Evolutionary conservation across 92 coral and sea anemone genomes (phyloP).

Genomic region (Phenganax stokvisi): DNA sequence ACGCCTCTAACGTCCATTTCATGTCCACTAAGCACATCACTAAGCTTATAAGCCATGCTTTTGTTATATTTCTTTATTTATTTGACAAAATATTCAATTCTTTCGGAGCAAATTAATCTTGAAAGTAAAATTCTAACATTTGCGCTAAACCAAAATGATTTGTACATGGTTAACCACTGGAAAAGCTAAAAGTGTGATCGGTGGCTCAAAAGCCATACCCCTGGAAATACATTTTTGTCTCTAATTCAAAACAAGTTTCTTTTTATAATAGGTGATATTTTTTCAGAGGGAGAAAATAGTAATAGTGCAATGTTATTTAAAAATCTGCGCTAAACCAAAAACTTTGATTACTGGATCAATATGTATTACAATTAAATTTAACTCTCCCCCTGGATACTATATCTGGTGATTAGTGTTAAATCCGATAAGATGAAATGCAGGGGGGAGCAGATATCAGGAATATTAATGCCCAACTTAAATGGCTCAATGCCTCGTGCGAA

Average conservation of each 20-base stretch:
- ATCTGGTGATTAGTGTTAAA: no score
- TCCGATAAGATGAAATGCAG: no score
- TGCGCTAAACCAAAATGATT: slow-evolving; percentile 21
- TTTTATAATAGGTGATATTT: no score
- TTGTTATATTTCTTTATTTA: background rate
- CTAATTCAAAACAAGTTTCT: no score
- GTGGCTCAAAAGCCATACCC: background rate
- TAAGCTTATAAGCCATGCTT: slow-evolving; percentile 78
- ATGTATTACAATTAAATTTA: no score
- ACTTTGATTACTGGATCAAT: slow-evolving; percentile 15
- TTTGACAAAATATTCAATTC: background rate
- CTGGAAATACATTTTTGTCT: no score
- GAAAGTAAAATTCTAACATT: background rate
- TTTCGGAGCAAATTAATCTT: background rate
- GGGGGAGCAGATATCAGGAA: no score
- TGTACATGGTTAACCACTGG: background rate
- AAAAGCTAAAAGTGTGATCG: background rate
- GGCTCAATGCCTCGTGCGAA: background rate
- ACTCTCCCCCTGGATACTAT: no score
- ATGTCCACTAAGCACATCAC: slow-evolving; percentile 84
- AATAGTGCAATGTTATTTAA: no score
- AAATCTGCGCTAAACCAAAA: background rate
- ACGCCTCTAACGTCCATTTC: slow-evolving; percentile 95
- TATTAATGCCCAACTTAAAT: background rate
- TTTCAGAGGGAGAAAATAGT: no score